Percentiles rank a stretch among this genome's conserved stretches.
phyloP scores from a whole-genome alignment of 37 sponge, comb jelly and placozoan species.

The Spongilla lacustris region DNA sequence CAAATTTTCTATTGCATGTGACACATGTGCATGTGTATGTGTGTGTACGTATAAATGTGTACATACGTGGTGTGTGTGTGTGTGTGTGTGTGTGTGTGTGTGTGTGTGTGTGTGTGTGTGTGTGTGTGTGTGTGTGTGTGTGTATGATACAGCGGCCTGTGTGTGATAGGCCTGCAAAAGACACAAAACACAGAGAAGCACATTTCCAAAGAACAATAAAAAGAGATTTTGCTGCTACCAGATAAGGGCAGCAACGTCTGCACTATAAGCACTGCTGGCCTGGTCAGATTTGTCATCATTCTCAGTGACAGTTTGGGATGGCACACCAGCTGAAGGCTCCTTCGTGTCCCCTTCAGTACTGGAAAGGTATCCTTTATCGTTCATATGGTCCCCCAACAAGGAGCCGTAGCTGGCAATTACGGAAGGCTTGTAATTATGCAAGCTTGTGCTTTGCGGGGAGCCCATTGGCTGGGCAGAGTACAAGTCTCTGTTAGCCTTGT shows the following conservation, averaged over 20 bases:
- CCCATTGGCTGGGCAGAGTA: background rate
- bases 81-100: too few relatives aligned
- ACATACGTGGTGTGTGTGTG: too few relatives aligned
- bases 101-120: too few relatives aligned
- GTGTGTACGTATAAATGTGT: too few relatives aligned
- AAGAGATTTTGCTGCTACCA: background rate
- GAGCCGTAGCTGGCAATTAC: constrained; percentile 2
- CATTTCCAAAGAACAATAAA: background rate
- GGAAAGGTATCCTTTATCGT: background rate
- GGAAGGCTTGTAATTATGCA: constrained; percentile 12
- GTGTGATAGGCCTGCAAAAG: background rate
- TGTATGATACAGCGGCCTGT: background rate
- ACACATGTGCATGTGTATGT: background rate
- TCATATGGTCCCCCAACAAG: background rate
- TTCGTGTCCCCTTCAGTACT: background rate
- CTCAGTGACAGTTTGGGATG: background rate
- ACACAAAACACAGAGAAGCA: background rate
- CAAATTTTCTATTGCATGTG: background rate
- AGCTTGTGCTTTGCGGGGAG: background rate
- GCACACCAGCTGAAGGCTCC: background rate
- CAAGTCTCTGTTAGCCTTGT: background rate
- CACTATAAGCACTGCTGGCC: background rate
- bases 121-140: background rate
- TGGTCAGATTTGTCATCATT: background rate
- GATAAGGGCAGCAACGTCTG: background rate